These are phyloP conservation scores for Premnoplex brunnescens DNA, from an alignment of 2,797 vertebrate species.

Conservation along the genomic window DNA sequence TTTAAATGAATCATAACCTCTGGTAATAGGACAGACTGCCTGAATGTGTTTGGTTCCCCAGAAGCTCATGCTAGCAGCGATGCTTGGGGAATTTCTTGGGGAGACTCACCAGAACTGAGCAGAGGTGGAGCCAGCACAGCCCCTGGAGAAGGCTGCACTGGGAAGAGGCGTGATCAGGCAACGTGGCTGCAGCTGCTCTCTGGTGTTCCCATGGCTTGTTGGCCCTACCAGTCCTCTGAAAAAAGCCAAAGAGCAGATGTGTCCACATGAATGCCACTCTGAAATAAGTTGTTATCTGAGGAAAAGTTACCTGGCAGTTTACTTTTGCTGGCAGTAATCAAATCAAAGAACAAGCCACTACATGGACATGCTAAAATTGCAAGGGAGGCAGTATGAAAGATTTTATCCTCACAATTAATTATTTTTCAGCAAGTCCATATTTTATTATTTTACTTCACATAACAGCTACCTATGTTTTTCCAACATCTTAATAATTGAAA, in stretches of 20 bases:
- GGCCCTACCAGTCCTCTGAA: background rate
- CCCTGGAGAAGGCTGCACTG: background rate
- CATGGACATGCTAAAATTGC: background rate
- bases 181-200: background rate
- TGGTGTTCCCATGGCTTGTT: background rate
- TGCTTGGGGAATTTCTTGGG: background rate
- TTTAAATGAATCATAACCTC: background rate
- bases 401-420: background rate
- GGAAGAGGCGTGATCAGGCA: background rate
- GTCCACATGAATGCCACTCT: background rate
- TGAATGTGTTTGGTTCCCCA: background rate
- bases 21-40: background rate
- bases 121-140: background rate
- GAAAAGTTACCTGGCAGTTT: background rate
- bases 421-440: background rate
- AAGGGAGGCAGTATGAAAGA: background rate
- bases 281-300: background rate
- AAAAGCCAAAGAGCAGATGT: background rate
- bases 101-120: background rate
- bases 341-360: background rate
- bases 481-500: background rate
- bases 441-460: background rate
- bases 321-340: background rate
- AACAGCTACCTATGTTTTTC: background rate
- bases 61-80: background rate